A percentile compares a stretch with the other conserved stretches of the same genome.
phyloP scores from a whole-genome alignment of 2,113 vertebrate genomes.

The Chaetops frenatus region DNA sequence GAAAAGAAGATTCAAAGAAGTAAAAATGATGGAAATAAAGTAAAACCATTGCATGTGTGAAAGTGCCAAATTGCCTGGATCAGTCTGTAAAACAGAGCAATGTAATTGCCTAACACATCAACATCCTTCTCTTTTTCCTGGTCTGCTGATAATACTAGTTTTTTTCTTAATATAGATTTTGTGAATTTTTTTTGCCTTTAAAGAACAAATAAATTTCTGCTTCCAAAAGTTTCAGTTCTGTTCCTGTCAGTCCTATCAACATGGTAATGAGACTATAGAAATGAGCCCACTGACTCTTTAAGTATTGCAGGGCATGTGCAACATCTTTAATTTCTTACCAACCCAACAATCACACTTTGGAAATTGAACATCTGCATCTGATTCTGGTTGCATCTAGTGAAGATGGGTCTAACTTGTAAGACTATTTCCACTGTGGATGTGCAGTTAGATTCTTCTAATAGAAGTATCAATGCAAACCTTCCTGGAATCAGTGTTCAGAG shows the following conservation, averaged over 20 bases:
- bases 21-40: background rate
- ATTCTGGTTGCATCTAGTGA: background rate
- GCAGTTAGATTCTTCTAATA: background rate
- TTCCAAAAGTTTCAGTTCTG: background rate
- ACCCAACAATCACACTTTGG: background rate
- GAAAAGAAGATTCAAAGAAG: background rate
- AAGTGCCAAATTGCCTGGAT: background rate
- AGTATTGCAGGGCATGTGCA: background rate
- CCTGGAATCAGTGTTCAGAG: background rate
- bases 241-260: background rate
- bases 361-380: background rate
- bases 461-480: background rate
- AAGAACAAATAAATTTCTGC: background rate
- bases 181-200: background rate
- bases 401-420: background rate
- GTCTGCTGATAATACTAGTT: background rate
- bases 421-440: background rate
- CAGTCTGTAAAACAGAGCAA: background rate
- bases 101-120: background rate
- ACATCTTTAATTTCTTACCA: background rate
- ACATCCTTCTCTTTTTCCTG: background rate
- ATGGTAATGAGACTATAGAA: background rate
- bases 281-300: background rate
- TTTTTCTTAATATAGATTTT: background rate
- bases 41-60: background rate